Evolutionary conservation across 2,888 invertebrate genomes (phyloP), one percentile per base, ranked within the genome.

Genomic region (Xanthia icteritia): DNA sequence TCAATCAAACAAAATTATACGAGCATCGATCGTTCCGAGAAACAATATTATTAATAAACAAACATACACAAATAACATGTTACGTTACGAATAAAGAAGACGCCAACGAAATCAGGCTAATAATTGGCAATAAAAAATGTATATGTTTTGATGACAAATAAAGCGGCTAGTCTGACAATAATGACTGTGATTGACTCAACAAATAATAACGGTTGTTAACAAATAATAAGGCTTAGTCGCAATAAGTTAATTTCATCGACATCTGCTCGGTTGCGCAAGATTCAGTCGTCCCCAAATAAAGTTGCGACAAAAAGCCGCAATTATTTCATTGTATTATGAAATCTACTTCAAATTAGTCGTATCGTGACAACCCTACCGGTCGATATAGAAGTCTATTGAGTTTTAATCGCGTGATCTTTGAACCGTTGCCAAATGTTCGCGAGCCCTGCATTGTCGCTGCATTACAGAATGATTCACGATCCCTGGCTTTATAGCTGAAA

Each of bases 391-490:
- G 93, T 94, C 93, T 91, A 94, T 94, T 91, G 91, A 92, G 90
- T 94, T 94, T 95, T 94, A 94, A 95, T 96, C 94, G 92, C 92
- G 89, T 93, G 95, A 94, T 93, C 96, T 95, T 89, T 95, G 96
- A 95, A 92, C 95, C 89, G 83, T 95, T 95, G 92, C 93, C 93
- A 92, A 94, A 94, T 94, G 92, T 93, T 93, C 73, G 84, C 87
- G 85, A 90, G 88, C 89, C 89, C 79, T 83, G 76, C 68, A 79
- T 82, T 79, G 80, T 81, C 78, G 82, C 81, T 89, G 86, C 89
- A 89, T 89, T 89, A 90, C 89, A 82, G 42, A 73, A 72, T 91
- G 89, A 90, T 91, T 92, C 91, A 91, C 87, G 79, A 83, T 68
- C 66, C 73, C 78, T 81, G 86, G 71, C 75, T 86, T 84, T 85